A percentile compares a stretch with the other conserved stretches of the same genome.
phyloP scores from a whole-genome alignment of 2,113 vertebrate species.

The Anolis sagrei region DNA sequence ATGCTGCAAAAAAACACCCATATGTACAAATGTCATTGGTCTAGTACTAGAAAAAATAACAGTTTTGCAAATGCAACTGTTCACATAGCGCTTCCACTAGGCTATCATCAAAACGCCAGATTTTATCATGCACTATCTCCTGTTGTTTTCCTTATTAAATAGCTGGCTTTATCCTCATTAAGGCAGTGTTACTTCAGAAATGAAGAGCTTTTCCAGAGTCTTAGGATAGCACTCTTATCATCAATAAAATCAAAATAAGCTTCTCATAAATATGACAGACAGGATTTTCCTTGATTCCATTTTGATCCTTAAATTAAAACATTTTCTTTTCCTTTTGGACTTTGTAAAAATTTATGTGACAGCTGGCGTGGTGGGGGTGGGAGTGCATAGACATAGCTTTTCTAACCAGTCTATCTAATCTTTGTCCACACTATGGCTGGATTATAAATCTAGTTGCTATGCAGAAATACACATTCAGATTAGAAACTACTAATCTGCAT shows the following conservation, averaged over 20 bases:
- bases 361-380: neutral
- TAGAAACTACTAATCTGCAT: neutral
- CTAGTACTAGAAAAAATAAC: neutral
- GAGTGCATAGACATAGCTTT: neutral
- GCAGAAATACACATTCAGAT: neutral
- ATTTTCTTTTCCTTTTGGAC: neutral
- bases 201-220: neutral
- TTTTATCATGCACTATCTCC: slow-evolving; percentile 13
- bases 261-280: neutral
- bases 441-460: neutral
- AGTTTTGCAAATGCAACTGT: neutral
- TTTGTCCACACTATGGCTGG: neutral
- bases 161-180: neutral
- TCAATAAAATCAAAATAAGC: slow-evolving; percentile 17
- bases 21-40: neutral
- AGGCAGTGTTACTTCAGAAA: neutral
- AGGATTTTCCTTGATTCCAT: slow-evolving; percentile 2
- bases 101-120: slow-evolving; percentile 18
- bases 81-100: neutral
- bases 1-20: neutral
- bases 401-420: neutral
- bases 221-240: slow-evolving; percentile 19
- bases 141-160: slow-evolving; percentile 11
- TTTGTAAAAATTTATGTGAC: neutral
- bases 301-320: slow-evolving; percentile 20